phyloP scores from a whole-genome alignment of 2,797 vertebrate species.

The Anisognathus igniventris region DNA sequence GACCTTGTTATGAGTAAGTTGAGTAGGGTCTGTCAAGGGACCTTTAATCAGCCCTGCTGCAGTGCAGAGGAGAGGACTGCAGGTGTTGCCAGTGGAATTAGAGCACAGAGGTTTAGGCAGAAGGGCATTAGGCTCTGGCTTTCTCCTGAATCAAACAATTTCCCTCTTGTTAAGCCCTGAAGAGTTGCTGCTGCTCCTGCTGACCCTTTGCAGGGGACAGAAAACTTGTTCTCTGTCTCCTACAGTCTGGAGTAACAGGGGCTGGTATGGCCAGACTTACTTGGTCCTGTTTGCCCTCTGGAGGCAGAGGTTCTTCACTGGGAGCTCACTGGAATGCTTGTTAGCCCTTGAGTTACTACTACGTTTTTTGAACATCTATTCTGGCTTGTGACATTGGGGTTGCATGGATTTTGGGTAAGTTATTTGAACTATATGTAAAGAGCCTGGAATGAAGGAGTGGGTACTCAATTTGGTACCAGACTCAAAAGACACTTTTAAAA shows the following conservation, averaged over 20 bases:
- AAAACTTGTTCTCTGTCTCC: not conserved
- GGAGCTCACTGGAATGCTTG: not conserved
- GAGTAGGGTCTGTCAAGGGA: not conserved
- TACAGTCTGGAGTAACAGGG: not conserved
- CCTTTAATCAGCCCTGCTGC: not conserved
- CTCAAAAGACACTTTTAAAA: not conserved
- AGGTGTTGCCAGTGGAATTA: not conserved
- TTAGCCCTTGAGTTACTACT: not conserved
- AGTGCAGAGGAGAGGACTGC: not conserved
- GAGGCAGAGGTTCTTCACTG: not conserved
- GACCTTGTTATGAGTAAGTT: not conserved
- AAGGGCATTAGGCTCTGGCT: not conserved
- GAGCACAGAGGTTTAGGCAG: not conserved
- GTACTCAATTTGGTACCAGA: not conserved
- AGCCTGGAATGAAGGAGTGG: not conserved
- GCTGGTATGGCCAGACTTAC: not conserved
- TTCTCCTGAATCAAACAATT: not conserved
- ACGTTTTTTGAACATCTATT: not conserved
- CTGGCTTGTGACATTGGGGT: not conserved
- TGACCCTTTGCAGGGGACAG: not conserved
- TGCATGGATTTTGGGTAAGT: not conserved
- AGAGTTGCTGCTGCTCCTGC: not conserved
- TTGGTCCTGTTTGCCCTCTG: not conserved
- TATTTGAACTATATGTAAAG: not conserved
- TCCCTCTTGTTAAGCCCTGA: not conserved